Conservation (phyloP, 2,797 vertebrate species). For the Dryobates pubescens region DNA sequence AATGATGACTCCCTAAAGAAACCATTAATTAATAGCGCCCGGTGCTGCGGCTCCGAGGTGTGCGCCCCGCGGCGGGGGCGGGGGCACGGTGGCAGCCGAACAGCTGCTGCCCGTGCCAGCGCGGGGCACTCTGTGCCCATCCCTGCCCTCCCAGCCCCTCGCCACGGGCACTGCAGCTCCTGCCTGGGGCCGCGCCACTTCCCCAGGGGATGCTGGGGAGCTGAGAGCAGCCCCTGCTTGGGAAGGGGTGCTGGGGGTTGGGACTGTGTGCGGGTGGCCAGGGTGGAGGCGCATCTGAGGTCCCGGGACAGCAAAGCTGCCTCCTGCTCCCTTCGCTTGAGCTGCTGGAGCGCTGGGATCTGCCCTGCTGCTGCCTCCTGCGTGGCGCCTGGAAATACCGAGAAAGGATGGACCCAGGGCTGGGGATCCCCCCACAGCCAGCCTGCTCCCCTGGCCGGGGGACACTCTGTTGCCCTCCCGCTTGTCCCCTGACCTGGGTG, state of each 20-base stretch:
- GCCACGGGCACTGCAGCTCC: neutral
- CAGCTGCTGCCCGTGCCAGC: neutral
- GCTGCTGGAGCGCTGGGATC: neutral
- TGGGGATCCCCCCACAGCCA: too few relatives aligned
- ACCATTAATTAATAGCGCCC: neutral
- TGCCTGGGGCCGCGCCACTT: rapidly evolving
- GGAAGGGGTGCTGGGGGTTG: neutral
- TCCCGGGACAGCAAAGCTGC: neutral
- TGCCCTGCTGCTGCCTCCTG: neutral
- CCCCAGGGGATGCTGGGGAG: rapidly evolving
- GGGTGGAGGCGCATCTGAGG: neutral
- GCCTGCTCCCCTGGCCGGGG: rapidly evolving
- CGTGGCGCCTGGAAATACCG: neutral
- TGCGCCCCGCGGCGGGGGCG: neutral
- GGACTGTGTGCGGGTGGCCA: neutral
- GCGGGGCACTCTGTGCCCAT: rapidly evolving
- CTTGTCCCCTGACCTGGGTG: neutral
- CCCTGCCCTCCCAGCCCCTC: neutral
- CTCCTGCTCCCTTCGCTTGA: neutral
- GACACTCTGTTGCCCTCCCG: neutral
- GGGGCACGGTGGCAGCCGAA: neutral
- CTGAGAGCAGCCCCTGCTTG: rapidly evolving
- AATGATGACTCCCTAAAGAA: neutral
- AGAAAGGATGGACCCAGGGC: neutral
- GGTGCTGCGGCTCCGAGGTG: neutral